Evolutionary conservation across 1,140 invertebrate species (phyloP), one percentile per base, ranked within the genome.

Genomic region (Himalopsyche phryganea): DNA sequence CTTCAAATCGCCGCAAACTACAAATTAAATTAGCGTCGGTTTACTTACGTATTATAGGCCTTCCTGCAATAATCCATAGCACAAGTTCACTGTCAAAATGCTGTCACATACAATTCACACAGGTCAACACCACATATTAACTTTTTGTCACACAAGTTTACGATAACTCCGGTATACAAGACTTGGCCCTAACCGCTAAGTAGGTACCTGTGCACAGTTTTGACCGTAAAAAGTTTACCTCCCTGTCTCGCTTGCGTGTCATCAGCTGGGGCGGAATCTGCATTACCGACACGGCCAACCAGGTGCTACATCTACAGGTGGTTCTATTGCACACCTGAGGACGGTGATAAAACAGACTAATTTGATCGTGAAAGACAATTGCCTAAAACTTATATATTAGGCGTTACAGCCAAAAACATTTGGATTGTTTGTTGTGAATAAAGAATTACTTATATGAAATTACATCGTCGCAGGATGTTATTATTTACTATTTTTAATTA

Each of bases 21-120:
- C 48, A 50, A 50, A 50, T 50, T 49, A 17, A 49, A 38, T 49
- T 36, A 32, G 11, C 1, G 10, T 23, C 33, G 13, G 18, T 15
- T 48, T 36, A 41, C 50, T 51, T 28, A 51, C 50, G 17, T 42
- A 41, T 15, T 7, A 14, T 51, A 19, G 10, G 15, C 38, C 23
- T 19, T 28, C 36, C 36, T 15, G 38, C 50, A 19, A 41, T 51
- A 51, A 51, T 51, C 50, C 50, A 51, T 51, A 51, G 50, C 50
- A 51, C 50, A 28, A 36, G 50, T 19, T 6, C 36, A 51, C 50
- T 50, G 32, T 38, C 38, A 20, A 50, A 13, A 36, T 36, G 35
- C 38, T 50, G 13, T 50, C 48, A 50, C 48, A 50, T 50, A 38
- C 33, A 50, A 50, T 50, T 50, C 10, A 50, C 48, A 50, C n/a